Conservation (phyloP, 2,888 invertebrate species). For the Drosophila nr. medialis region DNA sequence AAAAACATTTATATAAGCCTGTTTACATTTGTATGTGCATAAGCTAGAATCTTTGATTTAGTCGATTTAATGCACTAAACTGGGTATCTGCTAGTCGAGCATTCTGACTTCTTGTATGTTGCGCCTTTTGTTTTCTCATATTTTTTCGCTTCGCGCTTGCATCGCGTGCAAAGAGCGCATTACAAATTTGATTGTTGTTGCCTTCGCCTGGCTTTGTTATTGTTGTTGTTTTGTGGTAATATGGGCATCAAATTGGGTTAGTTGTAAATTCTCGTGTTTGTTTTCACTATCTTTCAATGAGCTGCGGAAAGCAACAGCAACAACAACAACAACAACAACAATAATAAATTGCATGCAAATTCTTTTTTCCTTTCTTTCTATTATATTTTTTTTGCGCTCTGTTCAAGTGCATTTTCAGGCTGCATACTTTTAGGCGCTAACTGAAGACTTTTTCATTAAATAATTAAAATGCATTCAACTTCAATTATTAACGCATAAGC, state of each 20-base stretch:
- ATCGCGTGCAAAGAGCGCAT: slow-evolving; percentile 59
- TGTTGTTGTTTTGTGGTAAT: slow-evolving; percentile 25
- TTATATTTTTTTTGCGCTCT: neutral
- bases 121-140: slow-evolving; percentile 63
- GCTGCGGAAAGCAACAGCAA: slow-evolving; percentile 11
- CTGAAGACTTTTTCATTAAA: slow-evolving; percentile 19
- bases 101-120: slow-evolving; percentile 47
- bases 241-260: slow-evolving; percentile 66
- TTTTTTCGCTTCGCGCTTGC: slow-evolving; percentile 28
- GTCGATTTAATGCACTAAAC: neutral
- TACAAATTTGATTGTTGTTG: slow-evolving; percentile 27
- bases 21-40: too few species aligned
- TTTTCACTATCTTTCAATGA: slow-evolving; percentile 43
- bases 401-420: slow-evolving; percentile 24
- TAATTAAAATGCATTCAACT: slow-evolving; percentile 16
- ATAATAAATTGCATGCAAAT: slow-evolving; percentile 24
- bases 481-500: neutral
- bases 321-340: neutral
- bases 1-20: too few species aligned
- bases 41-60: too few species aligned
- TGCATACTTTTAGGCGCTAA: slow-evolving; percentile 43
- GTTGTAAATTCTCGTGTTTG: slow-evolving; percentile 64
- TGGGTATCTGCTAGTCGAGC: neutral
- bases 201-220: slow-evolving; percentile 8
- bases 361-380: neutral